A percentile compares a stretch with the other conserved stretches of the same genome.
Evolutionary conservation across 2,113 vertebrate species (phyloP).

Genomic region (Phoenicopterus ruber): DNA sequence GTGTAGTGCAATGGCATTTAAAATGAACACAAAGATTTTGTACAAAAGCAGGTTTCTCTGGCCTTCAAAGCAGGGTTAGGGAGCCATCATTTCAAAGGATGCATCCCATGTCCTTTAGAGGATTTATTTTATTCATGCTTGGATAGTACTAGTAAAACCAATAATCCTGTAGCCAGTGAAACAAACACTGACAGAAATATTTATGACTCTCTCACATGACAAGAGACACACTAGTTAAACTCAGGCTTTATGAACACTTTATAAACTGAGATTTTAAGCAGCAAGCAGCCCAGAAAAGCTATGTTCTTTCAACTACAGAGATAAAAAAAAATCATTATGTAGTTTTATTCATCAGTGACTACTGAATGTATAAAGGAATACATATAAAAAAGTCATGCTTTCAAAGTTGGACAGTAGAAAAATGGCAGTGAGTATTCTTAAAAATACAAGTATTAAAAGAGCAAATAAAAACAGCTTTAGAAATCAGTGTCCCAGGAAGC

Average conservation of each 20-base stretch:
- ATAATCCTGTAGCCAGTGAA: neutral
- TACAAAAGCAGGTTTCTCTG: neutral
- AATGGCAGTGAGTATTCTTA: neutral
- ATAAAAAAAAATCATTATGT: neutral
- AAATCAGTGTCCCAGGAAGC: neutral
- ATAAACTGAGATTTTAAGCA: neutral
- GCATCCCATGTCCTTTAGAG: neutral
- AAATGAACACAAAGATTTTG: neutral
- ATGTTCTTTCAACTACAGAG: neutral
- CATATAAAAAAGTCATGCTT: neutral
- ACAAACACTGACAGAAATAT: neutral
- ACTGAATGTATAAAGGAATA: neutral
- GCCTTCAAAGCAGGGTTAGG: neutral
- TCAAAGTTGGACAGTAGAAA: neutral
- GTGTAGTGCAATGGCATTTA: neutral
- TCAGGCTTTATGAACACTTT: neutral
- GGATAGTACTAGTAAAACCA: neutral
- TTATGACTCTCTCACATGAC: neutral
- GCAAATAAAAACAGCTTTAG: neutral
- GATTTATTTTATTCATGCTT: neutral
- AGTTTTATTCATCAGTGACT: neutral
- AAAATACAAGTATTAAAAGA: neutral
- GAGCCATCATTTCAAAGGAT: neutral
- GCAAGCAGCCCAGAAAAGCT: neutral
- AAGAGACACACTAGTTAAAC: neutral